Base-by-base conservation (phyloP, 2,113 vertebrate genomes). In the Phocoena phocoena region DNA sequence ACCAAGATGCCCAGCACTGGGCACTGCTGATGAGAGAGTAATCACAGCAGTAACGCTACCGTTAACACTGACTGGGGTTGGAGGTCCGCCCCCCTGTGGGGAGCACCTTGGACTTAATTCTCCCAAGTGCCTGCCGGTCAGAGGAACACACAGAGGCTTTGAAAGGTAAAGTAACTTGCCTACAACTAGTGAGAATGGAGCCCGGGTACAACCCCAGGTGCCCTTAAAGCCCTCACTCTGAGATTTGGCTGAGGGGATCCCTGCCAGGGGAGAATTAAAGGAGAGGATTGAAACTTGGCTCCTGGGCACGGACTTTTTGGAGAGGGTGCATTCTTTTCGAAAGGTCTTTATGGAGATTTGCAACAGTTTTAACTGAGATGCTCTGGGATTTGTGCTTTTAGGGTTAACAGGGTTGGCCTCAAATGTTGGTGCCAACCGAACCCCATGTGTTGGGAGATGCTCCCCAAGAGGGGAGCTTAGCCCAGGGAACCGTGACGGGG, bases 21-120 rank as follows among this genome's bases (percentile, higher is more conserved):
- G n/a, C 9, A 3, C 33, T 41, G 25, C 17, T 55, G 55, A 38
- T 2, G 58, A 41, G 63, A 31, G 25, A 31, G 28, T 14, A 13
- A 0, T 14, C 7, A 12, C 20, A 28, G 7, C 17, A 1, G 0
- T 0, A 5, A 20, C 0, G 3, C 14, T 11, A 0, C 25, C 0
- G 0, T 58, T 4, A 47, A 18, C 21, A 1, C 21, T 14, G 31
- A 15, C 2, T 3, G 36, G 36, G 33, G 47, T 21, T 21, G 4
- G 36, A 28, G 63, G 26, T 14, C 6, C 2, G 2, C 58, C 26
- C 1, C 8, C 14, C 2, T 28, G 36, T 47, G 28, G n/a, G 1
- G 18, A 67, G 33, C 38, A 9, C 26, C 21, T 5, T 12, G 55
- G 8, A 7, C 55, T 77, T 6, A 17, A 14, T 31, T 53, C 15